phyloP scores from a whole-genome alignment of 2,888 invertebrate species.

The Rotaria sp. region DNA sequence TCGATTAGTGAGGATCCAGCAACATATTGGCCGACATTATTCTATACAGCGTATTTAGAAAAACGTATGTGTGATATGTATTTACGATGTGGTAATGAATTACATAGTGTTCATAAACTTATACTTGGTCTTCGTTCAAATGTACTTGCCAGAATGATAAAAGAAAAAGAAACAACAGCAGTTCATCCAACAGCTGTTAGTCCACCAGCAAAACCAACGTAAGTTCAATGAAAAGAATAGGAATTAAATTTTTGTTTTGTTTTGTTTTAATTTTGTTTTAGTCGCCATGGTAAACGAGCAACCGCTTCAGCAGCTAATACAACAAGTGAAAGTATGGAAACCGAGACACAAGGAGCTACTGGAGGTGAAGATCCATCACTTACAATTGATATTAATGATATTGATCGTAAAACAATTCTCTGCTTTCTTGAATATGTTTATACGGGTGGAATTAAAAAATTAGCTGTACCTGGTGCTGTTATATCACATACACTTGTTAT shows the following conservation, averaged over 20 bases:
- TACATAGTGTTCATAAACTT: background rate
- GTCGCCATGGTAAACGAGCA: constrained; percentile 11
- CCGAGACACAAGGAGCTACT: background rate
- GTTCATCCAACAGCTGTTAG: background rate
- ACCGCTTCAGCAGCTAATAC: background rate
- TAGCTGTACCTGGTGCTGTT: background rate
- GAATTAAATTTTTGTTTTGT: too few relatives aligned
- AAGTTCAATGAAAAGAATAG: background rate
- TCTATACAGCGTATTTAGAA: constrained; percentile 28
- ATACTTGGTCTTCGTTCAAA: constrained; percentile 20
- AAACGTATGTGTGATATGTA: constrained; percentile 20
- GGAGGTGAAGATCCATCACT: background rate
- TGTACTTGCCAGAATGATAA: background rate
- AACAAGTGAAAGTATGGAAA: background rate
- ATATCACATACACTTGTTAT: constrained; percentile 16
- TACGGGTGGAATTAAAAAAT: constrained; percentile 20
- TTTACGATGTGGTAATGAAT: constrained; percentile 14
- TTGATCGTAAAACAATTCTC: constrained; percentile 18
- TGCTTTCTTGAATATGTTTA: constrained; percentile 23
- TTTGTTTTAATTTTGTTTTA: background rate
- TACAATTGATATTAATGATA: constrained; percentile 20
- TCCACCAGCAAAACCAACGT: constrained; percentile 3
- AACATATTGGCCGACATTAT: constrained; percentile 22
- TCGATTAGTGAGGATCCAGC: constrained; percentile 23
- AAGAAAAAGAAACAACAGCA: background rate